These are phyloP conservation scores for Syrista parreyssii DNA, from an alignment of 2,888 invertebrate genomes.

Conservation along the genomic window DNA sequence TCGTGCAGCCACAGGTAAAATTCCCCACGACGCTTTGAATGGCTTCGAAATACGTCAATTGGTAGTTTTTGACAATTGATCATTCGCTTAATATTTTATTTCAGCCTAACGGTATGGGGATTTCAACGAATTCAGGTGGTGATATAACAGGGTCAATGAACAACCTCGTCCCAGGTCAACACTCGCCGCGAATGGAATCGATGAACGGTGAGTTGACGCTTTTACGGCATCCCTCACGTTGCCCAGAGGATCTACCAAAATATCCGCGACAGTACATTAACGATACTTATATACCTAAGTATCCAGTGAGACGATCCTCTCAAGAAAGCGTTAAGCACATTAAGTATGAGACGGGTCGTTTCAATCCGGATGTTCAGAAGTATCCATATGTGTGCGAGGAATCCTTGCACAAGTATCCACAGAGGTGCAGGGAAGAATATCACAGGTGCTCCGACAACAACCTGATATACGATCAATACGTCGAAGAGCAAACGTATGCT, in stretches of 20 bases:
- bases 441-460: slow-evolving; percentile 61
- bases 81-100: slow-evolving; percentile 5
- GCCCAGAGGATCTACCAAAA: slow-evolving; percentile 48
- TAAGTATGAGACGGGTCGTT: slow-evolving; percentile 30
- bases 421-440: slow-evolving; percentile 61
- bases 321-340: slow-evolving; percentile 47
- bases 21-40: background rate
- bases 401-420: slow-evolving; percentile 59
- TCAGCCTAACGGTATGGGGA: slow-evolving; percentile 49
- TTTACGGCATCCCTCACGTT: slow-evolving; percentile 46
- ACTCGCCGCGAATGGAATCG: slow-evolving; percentile 59
- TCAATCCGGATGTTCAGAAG: slow-evolving; percentile 46
- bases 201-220: slow-evolving; percentile 63
- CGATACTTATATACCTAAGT: slow-evolving; percentile 46
- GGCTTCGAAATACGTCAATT: background rate
- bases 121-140: slow-evolving; percentile 46
- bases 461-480: slow-evolving; percentile 51
- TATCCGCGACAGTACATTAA: slow-evolving; percentile 49
- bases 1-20: slow-evolving; percentile 62
- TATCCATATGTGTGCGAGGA: slow-evolving; percentile 60
- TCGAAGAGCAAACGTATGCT: slow-evolving; percentile 44
- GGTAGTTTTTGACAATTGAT: background rate
- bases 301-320: slow-evolving; percentile 43
- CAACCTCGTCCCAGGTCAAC: slow-evolving; percentile 56
- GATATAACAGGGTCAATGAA: slow-evolving; percentile 62